These are phyloP conservation scores for Habroteleia sp. DNA, from an alignment of 2,888 invertebrate genomes.

Conservation along the genomic window DNA sequence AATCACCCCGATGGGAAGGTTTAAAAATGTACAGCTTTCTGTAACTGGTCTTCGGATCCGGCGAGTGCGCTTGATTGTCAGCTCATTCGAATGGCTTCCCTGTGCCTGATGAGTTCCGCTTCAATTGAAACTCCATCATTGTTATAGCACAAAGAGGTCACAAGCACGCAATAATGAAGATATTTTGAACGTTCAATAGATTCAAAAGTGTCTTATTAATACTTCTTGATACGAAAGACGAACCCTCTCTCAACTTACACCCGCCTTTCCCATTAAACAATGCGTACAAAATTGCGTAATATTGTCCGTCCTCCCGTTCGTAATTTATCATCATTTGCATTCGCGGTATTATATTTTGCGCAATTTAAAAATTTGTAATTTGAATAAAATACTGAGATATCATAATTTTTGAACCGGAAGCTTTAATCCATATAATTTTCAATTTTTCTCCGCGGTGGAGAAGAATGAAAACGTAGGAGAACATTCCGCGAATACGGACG, in stretches of 20 bases:
- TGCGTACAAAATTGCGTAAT: too few relatives aligned
- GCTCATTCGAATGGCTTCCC: slow-evolving; percentile 52
- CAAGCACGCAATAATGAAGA: slow-evolving; percentile 54
- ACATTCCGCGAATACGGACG: slow-evolving; percentile 64
- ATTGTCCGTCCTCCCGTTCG: too few relatives aligned
- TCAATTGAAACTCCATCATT: slow-evolving; percentile 55
- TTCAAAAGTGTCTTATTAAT: slow-evolving; percentile 18
- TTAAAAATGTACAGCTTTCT: slow-evolving; percentile 30
- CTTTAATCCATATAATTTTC: slow-evolving; percentile 36
- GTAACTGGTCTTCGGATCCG: slow-evolving; percentile 18
- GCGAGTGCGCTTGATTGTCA: slow-evolving; percentile 52
- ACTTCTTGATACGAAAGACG: too few relatives aligned
- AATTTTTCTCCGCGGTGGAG: slow-evolving; percentile 15
- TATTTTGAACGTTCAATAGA: slow-evolving; percentile 42
- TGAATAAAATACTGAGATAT: slow-evolving; percentile 1
- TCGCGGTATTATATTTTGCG: neutral
- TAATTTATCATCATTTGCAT: neutral
- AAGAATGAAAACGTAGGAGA: slow-evolving; percentile 53
- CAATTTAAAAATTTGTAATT: neutral
- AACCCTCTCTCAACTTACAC: too few relatives aligned
- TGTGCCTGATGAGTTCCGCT: slow-evolving; percentile 61
- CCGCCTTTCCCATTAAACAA: too few relatives aligned
- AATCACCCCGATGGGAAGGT: slow-evolving; percentile 8
- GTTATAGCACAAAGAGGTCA: slow-evolving; percentile 51
- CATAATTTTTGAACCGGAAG: slow-evolving; percentile 4